Conservation (phyloP, 2,797 vertebrate species). For the Paguma larvata region DNA sequence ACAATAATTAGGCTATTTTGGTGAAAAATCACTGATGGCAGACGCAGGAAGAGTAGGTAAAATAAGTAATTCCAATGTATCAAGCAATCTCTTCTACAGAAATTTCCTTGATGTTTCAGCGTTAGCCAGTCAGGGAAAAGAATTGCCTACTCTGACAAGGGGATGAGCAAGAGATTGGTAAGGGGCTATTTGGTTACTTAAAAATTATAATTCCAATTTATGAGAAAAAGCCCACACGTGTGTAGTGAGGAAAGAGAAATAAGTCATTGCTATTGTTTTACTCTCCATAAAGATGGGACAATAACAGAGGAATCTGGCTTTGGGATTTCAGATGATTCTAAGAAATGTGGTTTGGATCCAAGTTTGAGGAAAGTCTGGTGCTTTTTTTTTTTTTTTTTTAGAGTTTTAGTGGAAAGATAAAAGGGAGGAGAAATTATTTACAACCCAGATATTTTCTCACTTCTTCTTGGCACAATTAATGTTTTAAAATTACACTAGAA, state of each 20-base stretch:
- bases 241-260: slow-evolving; percentile 18
- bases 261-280: not conserved
- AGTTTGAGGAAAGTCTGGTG: not conserved
- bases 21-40: slow-evolving; percentile 47
- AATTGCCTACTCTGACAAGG: not conserved
- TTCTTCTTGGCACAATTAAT: not conserved
- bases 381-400: not conserved
- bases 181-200: slow-evolving; percentile 20
- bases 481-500: slow-evolving; percentile 6
- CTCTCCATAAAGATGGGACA: slow-evolving; percentile 22
- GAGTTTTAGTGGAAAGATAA: slow-evolving; percentile 30
- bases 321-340: slow-evolving; percentile 60
- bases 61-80: not conserved
- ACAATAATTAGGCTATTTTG: not conserved
- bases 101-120: slow-evolving; percentile 32
- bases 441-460: not conserved
- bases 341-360: slow-evolving; percentile 57
- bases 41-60: not conserved
- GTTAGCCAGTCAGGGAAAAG: not conserved
- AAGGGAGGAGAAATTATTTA: slow-evolving; percentile 45
- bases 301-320: slow-evolving; percentile 19
- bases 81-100: not conserved
- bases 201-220: slow-evolving; percentile 64
- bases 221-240: not conserved
- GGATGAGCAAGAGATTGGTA: slow-evolving; percentile 28